Evolutionary conservation across 23 tunicate species (phyloP).

Genomic region (Pegea sp.): DNA sequence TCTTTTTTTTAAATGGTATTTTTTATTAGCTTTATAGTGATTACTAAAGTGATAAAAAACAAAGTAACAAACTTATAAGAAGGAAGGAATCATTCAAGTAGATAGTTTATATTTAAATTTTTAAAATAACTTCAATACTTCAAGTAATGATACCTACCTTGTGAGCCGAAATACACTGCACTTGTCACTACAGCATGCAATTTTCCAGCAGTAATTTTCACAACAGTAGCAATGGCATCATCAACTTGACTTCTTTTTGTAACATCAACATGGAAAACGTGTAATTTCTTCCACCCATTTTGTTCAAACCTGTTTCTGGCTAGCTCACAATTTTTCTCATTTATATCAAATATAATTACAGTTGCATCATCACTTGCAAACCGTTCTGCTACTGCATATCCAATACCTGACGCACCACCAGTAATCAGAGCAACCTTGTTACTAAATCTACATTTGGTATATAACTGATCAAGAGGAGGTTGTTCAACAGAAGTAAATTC

Average conservation of each 20-base stretch:
- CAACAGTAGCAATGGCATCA: conserved; percentile 7
- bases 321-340: conserved; percentile 6
- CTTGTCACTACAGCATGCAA: conserved; percentile 23
- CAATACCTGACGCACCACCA: conserved; percentile 57
- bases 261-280: conserved; percentile 20
- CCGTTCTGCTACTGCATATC: conserved; percentile 57
- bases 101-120: too few species aligned
- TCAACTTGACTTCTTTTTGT: conserved; percentile 5
- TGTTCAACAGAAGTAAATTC: conserved; percentile 17
- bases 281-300: conserved; percentile 4
- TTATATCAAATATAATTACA: conserved; percentile 34
- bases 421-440: conserved; percentile 18
- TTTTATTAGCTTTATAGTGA: too few species aligned
- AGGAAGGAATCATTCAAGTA: too few species aligned
- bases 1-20: too few species aligned
- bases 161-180: conserved; percentile 31
- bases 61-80: too few species aligned
- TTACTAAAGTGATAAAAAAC: too few species aligned
- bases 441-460: conserved; percentile 15
- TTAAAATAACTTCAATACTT: too few species aligned
- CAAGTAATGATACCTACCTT: conserved; percentile 18
- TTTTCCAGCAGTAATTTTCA: conserved; percentile 5
- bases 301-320: conserved; percentile 14
- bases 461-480: conserved; percentile 13
- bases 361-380: conserved; percentile 73